Evolutionary conservation across 2,797 vertebrate genomes (phyloP).

Genomic region (Muraenolepis orangiensis): DNA sequence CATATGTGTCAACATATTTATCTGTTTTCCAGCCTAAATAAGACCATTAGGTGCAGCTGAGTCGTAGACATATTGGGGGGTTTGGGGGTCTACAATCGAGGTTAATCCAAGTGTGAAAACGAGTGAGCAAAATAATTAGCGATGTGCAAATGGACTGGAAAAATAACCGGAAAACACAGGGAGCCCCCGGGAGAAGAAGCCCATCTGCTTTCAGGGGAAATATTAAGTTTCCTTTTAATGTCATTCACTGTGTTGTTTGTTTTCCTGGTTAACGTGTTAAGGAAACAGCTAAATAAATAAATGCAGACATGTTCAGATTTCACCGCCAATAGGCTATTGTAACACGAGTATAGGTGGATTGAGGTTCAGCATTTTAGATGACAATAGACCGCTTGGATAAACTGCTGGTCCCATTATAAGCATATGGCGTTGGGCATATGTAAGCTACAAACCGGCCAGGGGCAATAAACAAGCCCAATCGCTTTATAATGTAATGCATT

Average conservation of each 20-base stretch:
- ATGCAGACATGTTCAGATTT: slow-evolving; percentile 35
- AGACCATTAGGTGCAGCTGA: background rate
- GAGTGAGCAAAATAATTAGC: slow-evolving; percentile 66
- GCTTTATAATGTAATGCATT: slow-evolving; percentile 44
- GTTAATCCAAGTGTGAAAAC: slow-evolving; percentile 62
- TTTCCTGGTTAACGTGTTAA: background rate
- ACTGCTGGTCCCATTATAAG: slow-evolving; percentile 18
- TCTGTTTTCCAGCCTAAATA: slow-evolving; percentile 18
- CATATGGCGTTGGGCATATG: slow-evolving; percentile 47
- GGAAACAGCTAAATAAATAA: background rate
- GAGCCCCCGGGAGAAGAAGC: slow-evolving; percentile 53
- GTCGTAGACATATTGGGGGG: background rate
- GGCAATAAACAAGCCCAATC: slow-evolving; percentile 3
- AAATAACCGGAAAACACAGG: slow-evolving; percentile 65
- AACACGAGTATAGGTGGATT: slow-evolving; percentile 52
- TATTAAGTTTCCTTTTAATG: background rate
- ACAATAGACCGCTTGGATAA: slow-evolving; percentile 19
- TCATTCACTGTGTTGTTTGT: background rate
- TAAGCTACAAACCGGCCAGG: slow-evolving; percentile 35
- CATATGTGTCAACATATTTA: slow-evolving; percentile 27
- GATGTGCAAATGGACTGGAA: slow-evolving; percentile 69
- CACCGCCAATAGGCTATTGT: slow-evolving; percentile 50
- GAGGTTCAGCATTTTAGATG: slow-evolving; percentile 55
- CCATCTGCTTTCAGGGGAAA: slow-evolving; percentile 53
- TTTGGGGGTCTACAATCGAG: slow-evolving; percentile 32